These are phyloP conservation scores for Sciurus niger DNA, from an alignment of 2,113 vertebrate genomes.

Conservation along the genomic window DNA sequence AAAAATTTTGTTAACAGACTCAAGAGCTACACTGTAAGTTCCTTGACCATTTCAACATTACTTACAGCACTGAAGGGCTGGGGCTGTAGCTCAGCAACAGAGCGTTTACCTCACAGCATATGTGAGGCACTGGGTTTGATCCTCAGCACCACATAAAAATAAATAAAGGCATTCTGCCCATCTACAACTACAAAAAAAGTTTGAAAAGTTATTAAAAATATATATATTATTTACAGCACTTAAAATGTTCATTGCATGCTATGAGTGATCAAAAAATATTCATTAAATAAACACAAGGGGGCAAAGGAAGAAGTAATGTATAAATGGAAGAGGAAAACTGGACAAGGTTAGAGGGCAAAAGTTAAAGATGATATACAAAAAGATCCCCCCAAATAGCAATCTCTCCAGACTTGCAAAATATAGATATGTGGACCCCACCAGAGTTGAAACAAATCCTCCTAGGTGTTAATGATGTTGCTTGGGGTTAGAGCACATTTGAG, in stretches of 20 bases:
- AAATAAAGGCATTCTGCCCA: no score
- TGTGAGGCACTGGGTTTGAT: no score
- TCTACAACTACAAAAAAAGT: no score
- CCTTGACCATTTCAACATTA: background rate
- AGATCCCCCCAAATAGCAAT: background rate
- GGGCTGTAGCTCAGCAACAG: no score
- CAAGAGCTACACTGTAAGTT: background rate
- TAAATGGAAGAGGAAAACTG: background rate
- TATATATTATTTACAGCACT: background rate
- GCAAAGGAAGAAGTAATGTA: background rate
- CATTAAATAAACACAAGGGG: background rate
- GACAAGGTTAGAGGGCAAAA: background rate
- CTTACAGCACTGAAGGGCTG: background rate
- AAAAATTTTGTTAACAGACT: constrained; percentile 16
- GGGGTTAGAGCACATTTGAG: no score
- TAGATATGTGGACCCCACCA: background rate
- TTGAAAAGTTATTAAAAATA: no score
- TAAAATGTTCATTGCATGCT: constrained; percentile 16
- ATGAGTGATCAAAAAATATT: background rate
- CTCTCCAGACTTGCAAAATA: background rate
- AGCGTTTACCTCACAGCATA: no score
- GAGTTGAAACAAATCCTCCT: background rate
- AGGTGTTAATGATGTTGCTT: background rate
- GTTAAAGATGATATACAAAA: background rate
- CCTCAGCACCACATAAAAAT: no score